Conservation (phyloP, 2,797 vertebrate genomes). For the Cyclura pinguis region DNA sequence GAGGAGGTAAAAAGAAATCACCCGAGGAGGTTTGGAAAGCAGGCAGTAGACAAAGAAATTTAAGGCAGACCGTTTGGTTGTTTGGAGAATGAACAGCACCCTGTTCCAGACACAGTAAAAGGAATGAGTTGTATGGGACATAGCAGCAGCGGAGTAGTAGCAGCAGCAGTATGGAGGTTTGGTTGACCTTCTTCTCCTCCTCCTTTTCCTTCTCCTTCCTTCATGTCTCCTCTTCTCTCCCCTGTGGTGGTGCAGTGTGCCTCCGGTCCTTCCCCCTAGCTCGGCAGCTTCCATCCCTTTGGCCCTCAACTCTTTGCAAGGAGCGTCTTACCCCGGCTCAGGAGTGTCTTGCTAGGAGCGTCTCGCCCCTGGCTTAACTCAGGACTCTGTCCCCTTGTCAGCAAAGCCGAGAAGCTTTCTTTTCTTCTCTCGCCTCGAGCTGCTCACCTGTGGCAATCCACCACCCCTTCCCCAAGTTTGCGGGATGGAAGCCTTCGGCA, state of each 20-base stretch:
- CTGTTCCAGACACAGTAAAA: slow-evolving; percentile 81
- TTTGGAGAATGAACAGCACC: slow-evolving; percentile 79
- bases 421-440: background rate
- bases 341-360: background rate
- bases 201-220: background rate
- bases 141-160: slow-evolving; percentile 86
- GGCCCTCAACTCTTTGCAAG: background rate
- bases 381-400: too few relatives aligned
- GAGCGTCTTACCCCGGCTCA: slow-evolving; percentile 22
- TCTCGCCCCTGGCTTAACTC: slow-evolving; percentile 27
- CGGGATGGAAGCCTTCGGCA: slow-evolving; percentile 68
- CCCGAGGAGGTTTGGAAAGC: slow-evolving; percentile 76
- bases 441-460: slow-evolving; percentile 50
- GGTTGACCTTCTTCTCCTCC: slow-evolving; percentile 65
- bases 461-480: slow-evolving; percentile 54
- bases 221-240: slow-evolving; percentile 37
- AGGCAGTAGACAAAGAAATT: slow-evolving; percentile 81
- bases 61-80: slow-evolving; percentile 87
- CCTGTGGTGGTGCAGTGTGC: slow-evolving; percentile 56
- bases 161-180: slow-evolving; percentile 63
- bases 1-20: slow-evolving; percentile 57
- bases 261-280: slow-evolving; percentile 59
- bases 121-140: slow-evolving; percentile 80
- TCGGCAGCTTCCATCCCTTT: slow-evolving; percentile 39
- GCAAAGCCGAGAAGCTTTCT: background rate